A percentile compares a stretch with the other conserved stretches of the same genome.
Evolutionary conservation across 1,140 invertebrate genomes (phyloP).

Genomic region (Nasonia longicornis): DNA sequence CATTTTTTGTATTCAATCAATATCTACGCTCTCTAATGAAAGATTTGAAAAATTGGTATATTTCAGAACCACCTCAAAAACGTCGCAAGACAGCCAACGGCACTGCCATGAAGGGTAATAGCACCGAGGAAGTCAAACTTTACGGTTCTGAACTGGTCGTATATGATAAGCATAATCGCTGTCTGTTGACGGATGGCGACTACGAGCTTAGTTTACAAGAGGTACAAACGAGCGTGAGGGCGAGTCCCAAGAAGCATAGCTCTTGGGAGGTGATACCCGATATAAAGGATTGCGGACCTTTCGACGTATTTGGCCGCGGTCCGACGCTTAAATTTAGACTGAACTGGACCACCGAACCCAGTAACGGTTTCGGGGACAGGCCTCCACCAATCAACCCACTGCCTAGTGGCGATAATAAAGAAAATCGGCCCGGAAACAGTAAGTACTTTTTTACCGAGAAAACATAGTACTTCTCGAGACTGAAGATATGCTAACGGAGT

Average conservation of each 20-base stretch:
- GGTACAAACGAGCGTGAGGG: slow-evolving; percentile 72
- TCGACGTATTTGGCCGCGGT: slow-evolving; percentile 80
- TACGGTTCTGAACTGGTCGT: slow-evolving; percentile 89
- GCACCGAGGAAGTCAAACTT: slow-evolving; percentile 73
- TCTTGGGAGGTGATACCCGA: slow-evolving; percentile 87
- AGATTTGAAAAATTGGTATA: neutral
- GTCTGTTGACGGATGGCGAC: slow-evolving; percentile 87
- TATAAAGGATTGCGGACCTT: slow-evolving; percentile 75
- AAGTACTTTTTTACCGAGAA: slow-evolving; percentile 46
- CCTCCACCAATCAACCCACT: slow-evolving; percentile 69
- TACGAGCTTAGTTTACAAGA: slow-evolving; percentile 89
- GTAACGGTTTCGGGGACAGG: slow-evolving; percentile 78
- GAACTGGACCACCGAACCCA: slow-evolving; percentile 82
- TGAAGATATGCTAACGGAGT: neutral
- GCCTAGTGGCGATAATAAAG: slow-evolving; percentile 71
- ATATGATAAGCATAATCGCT: slow-evolving; percentile 90
- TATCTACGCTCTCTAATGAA: neutral
- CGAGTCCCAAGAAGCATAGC: slow-evolving; percentile 75
- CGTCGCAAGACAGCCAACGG: slow-evolving; percentile 71
- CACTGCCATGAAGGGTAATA: slow-evolving; percentile 58
- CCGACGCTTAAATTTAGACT: slow-evolving; percentile 88
- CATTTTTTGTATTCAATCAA: no score
- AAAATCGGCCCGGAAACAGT: slow-evolving; percentile 72
- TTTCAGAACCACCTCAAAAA: slow-evolving; percentile 73
- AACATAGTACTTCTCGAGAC: neutral